Base-by-base conservation (phyloP, 2,888 invertebrate species). In the Harpalus rufipes region DNA sequence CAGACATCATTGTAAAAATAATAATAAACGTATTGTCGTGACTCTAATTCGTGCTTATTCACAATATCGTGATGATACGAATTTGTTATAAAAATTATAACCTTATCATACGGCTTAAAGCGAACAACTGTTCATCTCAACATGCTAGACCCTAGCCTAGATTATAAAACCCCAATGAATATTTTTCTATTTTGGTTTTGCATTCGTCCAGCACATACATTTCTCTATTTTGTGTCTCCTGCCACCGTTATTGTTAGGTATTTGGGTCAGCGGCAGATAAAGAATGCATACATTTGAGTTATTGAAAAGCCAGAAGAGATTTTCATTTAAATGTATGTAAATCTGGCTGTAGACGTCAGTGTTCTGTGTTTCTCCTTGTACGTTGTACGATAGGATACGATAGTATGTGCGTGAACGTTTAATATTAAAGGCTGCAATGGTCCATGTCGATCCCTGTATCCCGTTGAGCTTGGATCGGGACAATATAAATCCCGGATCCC, bases 311-410 rank as follows among this genome's bases (percentile, higher is more conserved):
- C 65, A 81, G 65, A 65, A 21, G 65, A 81, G 65, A 65, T 65
- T 81, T 61, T 81, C 81, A 81, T 81, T 81, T 68, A 81, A 81
- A 81, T 81, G 81, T 81, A 81, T 81, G 81, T 81, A 81, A 81
- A 81, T 81, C 81, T 58, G 74, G 51, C 12, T 44, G 39, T 16
- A 63, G 18, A 68, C 39, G 68, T 68, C 68, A 68, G 32, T 63
- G 32, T 68, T 32, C 68, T 68, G 39, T 68, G 68, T 68, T 68
- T 68, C 68, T 63, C 2, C 21, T 14, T 14, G 39, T 63, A 10
- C 63, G 63, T 63, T 25, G 25, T 25, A 32, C 32, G 6, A 32
- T 32, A 32, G 5, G 32, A 32, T 32, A 32, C 32, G 39, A 14
- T 7, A 21, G 68, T 68, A 32, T 68, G 68, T 68, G 68, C 18